Base-by-base conservation (phyloP, 2,113 vertebrate species). In the Forbesichthys agassizii region DNA sequence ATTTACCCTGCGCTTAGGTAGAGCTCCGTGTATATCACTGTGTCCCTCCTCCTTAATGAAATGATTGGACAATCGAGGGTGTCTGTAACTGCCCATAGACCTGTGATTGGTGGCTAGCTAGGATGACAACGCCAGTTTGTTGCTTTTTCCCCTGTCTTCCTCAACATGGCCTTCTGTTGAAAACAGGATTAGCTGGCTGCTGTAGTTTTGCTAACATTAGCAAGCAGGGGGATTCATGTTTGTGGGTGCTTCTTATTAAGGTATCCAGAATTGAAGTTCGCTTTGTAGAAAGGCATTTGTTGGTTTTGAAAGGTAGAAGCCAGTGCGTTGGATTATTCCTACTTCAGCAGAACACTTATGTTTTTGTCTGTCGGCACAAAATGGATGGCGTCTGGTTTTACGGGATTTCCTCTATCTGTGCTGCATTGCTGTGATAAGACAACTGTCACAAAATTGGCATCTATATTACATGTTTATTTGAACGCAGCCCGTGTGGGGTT, bases 1-100 rank as follows among this genome's bases (percentile, higher is more conserved):
- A 66, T 81, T 85, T 86, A 80, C 74, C 80, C 73, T 90, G 86
- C 85, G 85, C 88, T 89, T 86, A 88, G 87, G 88, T 80, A 83
- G 84, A 76, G 77, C 83, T 85, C 84, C 84, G 83, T 88, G 83
- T 84, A 78, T 79, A 77, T 63, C 61, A 33, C 68, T 69, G n/a
- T 71, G 84, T 11, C 80, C 92, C 90, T 75, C 92, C 92, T 70
- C 57, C 57, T 64, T 3, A 8, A 48, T 20, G 16, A 73, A 14
- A 1, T 61, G 88, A 84, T 88, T 91, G 90, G 90, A 55, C 49
- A 36, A 0, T 52, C 5, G n/a, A 33, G 42, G 4, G 4, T 84
- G 88, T 86, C 91, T 53, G 63, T 89, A 67, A 83, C 12, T 1
- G 0, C 48, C 10, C 11, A 56, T 16, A 16, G 74, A 56, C 61